Base-by-base conservation (phyloP, 1,140 invertebrate species). In the Cotesia vestalis region DNA sequence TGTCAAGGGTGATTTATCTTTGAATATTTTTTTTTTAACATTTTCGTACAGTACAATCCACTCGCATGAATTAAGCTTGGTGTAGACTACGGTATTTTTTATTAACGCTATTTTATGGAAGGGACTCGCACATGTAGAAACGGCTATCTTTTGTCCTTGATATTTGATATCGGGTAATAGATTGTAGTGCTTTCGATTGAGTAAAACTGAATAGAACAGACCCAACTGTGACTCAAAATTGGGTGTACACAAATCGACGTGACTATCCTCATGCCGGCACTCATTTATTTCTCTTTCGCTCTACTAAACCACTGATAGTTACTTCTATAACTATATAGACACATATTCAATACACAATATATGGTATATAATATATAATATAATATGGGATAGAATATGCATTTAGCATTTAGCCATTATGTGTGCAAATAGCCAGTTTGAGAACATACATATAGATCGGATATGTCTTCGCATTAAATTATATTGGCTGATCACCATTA, bases 241-340 rank as follows among this genome's bases (percentile, higher is more conserved):
- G 17, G 20, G 57, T 59, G n/a, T 59, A 59, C 20, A 59, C 17
- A 3, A 59, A 27, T 62, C 36, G 60, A 62, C 60, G 34, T 62
- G 34, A 46, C 60, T 14, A 38, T 62, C 36, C 60, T 36, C 11
- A 62, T 62, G 36, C 36, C 27, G 27, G n/a, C 35, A n/a, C 35
- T 40, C 36, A 38, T 62, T 62, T 62, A 40, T 36, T 62, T 62
- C 60, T 62, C 35, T 62, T 62, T 62, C 12, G 34, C 34, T 62
- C 60, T 36, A 36, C 57, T 59, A 27, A 27, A 20, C 9, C 57
- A 27, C 20, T 20, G 57, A 8, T 20, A 20, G 20, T 59, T 20
- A 27, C 2, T 55, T 14, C 9, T 55, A 55, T 55, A 20, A 4
- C 8, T 59, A 17, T 59, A 62, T 27, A 40, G n/a, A 36, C 14